These are phyloP conservation scores for Podilymbus podiceps DNA, from an alignment of 2,113 vertebrate species.

Conservation along the genomic window DNA sequence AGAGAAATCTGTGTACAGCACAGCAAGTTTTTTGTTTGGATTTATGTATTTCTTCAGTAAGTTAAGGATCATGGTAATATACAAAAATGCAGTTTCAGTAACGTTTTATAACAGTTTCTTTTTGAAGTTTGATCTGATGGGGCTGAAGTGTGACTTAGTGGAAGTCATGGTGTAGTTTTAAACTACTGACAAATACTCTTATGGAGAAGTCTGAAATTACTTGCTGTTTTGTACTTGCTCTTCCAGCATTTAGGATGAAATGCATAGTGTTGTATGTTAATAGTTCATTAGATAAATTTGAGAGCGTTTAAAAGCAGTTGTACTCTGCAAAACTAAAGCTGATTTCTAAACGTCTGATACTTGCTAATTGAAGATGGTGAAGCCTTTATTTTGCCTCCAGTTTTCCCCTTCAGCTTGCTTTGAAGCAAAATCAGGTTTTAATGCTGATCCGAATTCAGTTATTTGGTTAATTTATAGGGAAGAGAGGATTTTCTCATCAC, in stretches of 20 bases:
- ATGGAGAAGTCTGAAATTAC: background rate
- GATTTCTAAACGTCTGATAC: background rate
- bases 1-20: background rate
- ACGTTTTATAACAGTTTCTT: background rate
- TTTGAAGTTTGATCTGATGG: background rate
- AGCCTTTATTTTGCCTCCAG: background rate
- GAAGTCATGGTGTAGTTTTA: background rate
- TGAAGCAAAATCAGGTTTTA: background rate
- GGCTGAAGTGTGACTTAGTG: background rate
- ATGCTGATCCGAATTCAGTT: background rate
- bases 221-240: background rate
- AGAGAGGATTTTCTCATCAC: background rate
- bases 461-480: background rate
- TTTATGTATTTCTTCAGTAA: background rate
- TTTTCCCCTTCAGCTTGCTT: background rate
- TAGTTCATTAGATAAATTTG: background rate
- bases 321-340: background rate
- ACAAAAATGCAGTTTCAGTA: background rate
- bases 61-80: background rate
- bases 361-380: background rate
- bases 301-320: background rate
- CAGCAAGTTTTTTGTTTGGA: background rate
- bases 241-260: background rate
- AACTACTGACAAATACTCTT: accelerated
- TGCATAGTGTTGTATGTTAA: background rate